A percentile compares a stretch with the other conserved stretches of the same genome.
These are phyloP conservation scores for Plagodis dolabraria DNA, from an alignment of 2,888 invertebrate genomes.

Conservation along the genomic window DNA sequence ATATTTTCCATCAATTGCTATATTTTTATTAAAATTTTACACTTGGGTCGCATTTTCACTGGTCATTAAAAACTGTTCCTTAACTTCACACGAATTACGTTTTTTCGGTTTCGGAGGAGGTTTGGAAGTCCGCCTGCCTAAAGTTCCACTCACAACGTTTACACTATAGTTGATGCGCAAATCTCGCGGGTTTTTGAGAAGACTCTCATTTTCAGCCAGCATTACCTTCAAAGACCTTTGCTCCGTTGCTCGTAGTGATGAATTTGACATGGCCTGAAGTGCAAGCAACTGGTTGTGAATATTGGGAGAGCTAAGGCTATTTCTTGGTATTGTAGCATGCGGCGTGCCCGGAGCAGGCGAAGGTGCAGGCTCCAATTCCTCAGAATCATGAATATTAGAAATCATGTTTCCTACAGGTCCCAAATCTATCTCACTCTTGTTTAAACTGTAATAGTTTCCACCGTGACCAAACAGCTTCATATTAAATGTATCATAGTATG, in stretches of 20 bases:
- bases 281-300: conserved; percentile 78
- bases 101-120: conserved; percentile 93
- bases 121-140: conserved; percentile 86
- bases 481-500: conserved; percentile 92
- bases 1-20: conserved; percentile 23
- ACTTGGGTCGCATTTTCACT: conserved; percentile 95
- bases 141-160: conserved; percentile 61
- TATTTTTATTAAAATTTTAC: conserved; percentile 64
- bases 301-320: conserved; percentile 82
- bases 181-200: conserved; percentile 60
- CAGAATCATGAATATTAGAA: conserved; percentile 70
- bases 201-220: conserved; percentile 66
- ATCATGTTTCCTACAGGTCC: conserved; percentile 81
- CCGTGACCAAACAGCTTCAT: conserved; percentile 93
- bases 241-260: conserved; percentile 57
- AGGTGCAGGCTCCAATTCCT: conserved; percentile 77
- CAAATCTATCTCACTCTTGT: conserved; percentile 87
- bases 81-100: conserved; percentile 85
- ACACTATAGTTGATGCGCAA: conserved; percentile 65
- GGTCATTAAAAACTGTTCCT: conserved; percentile 91
- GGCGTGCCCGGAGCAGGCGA: conserved; percentile 82
- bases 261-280: conserved; percentile 68
- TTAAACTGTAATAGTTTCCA: conserved; percentile 90
- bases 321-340: conserved; percentile 74
- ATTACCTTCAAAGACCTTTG: conserved; percentile 64